Percentiles rank a stretch among this genome's conserved stretches.
Evolutionary conservation across 2,888 invertebrate species (phyloP).

Genomic region (Acanthosoma haemorrhoidale): DNA sequence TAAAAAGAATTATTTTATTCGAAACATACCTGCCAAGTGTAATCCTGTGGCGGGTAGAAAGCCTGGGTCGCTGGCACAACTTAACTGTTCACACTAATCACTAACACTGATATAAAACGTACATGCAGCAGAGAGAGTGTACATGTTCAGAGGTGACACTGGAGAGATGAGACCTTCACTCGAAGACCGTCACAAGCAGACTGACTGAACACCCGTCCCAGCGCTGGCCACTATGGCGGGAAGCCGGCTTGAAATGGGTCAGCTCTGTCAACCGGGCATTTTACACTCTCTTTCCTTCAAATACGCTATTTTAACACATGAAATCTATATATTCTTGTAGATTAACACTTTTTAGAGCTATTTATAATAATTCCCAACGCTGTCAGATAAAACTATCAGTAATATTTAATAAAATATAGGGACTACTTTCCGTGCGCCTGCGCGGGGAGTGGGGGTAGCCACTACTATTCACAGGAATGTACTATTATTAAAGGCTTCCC

Average conservation of each 20-base stretch:
- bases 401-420: background rate
- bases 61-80: too few species aligned
- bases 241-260: slow-evolving; percentile 14
- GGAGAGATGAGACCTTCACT: background rate
- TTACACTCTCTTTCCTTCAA: background rate
- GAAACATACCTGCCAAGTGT: too few species aligned
- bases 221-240: background rate
- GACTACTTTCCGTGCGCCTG: slow-evolving; percentile 16
- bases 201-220: too few species aligned
- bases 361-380: background rate
- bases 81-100: too few species aligned
- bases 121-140: too few species aligned
- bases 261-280: slow-evolving; percentile 9
- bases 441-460: slow-evolving; percentile 14
- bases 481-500: slow-evolving; percentile 10
- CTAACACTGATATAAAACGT: too few species aligned
- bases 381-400: background rate
- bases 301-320: too few species aligned
- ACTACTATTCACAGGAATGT: slow-evolving; percentile 4
- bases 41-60: too few species aligned
- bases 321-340: too few species aligned
- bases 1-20: too few species aligned
- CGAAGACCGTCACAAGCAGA: background rate
- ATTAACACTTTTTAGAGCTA: background rate
- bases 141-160: too few species aligned